phyloP scores from a whole-genome alignment of 1,140 invertebrate genomes.

The Plectrocnemia conspersa region DNA sequence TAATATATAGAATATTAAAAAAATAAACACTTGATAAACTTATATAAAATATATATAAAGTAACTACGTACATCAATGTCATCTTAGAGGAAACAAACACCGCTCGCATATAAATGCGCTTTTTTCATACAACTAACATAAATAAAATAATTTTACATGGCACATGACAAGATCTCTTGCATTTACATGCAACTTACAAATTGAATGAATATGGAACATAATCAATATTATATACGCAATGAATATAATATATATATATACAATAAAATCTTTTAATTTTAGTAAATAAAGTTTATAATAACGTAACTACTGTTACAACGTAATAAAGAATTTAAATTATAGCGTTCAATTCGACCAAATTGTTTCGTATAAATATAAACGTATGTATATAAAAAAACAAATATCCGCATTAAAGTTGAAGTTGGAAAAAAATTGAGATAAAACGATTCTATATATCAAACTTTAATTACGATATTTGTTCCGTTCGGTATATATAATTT shows the following conservation, averaged over 20 bases:
- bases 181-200: too few relatives aligned
- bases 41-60: too few relatives aligned
- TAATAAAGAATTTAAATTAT: neutral
- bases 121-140: constrained; percentile 5
- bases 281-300: neutral
- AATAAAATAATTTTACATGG: neutral
- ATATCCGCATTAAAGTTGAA: neutral
- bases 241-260: neutral
- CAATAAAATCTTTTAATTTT: neutral
- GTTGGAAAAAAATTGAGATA: neutral
- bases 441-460: constrained; percentile 10
- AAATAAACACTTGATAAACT: too few relatives aligned
- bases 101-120: too few relatives aligned
- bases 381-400: neutral
- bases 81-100: too few relatives aligned
- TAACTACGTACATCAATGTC: too few relatives aligned
- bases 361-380: neutral
- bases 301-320: neutral
- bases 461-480: too few relatives aligned
- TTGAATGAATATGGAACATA: too few relatives aligned
- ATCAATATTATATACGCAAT: neutral
- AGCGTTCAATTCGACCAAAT: neutral
- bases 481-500: too few relatives aligned
- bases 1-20: too few relatives aligned
- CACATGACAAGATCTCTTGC: too few relatives aligned